Evolutionary conservation across 2,888 invertebrate genomes (phyloP).

Genomic region (Napeogenes inachia): DNA sequence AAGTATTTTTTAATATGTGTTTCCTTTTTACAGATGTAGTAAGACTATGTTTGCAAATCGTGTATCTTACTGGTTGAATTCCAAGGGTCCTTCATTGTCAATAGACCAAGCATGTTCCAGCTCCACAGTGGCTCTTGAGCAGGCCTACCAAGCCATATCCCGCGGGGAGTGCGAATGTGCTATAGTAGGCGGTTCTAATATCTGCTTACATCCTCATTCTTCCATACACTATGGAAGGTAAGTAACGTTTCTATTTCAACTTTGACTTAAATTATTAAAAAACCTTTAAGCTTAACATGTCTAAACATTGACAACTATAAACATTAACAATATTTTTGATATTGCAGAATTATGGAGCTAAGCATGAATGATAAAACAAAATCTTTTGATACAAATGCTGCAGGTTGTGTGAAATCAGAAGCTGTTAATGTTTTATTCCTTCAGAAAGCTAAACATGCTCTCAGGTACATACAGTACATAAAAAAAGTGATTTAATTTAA

Average conservation of each 20-base stretch:
- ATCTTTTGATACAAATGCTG: constrained; percentile 87
- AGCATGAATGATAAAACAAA: constrained; percentile 89
- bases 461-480: constrained; percentile 45
- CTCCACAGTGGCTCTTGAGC: constrained; percentile 48
- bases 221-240: constrained; percentile 55
- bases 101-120: constrained; percentile 56
- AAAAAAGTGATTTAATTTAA: too few species aligned
- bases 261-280: too few species aligned
- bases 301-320: too few species aligned
- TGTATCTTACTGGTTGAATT: constrained; percentile 62
- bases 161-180: constrained; percentile 68
- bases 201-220: constrained; percentile 76
- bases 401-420: constrained; percentile 87
- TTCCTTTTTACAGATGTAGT: constrained; percentile 41
- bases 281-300: too few species aligned
- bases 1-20: too few species aligned
- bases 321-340: too few species aligned
- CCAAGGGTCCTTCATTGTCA: constrained; percentile 56
- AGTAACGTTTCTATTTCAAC: background rate
- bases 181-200: constrained; percentile 78
- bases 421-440: constrained; percentile 81
- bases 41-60: constrained; percentile 63
- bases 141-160: constrained; percentile 48
- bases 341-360: constrained; percentile 56
- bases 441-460: constrained; percentile 80